These are phyloP conservation scores for Caenorhabditis sulstoni DNA, from an alignment of 2,888 invertebrate genomes.

Conservation along the genomic window DNA sequence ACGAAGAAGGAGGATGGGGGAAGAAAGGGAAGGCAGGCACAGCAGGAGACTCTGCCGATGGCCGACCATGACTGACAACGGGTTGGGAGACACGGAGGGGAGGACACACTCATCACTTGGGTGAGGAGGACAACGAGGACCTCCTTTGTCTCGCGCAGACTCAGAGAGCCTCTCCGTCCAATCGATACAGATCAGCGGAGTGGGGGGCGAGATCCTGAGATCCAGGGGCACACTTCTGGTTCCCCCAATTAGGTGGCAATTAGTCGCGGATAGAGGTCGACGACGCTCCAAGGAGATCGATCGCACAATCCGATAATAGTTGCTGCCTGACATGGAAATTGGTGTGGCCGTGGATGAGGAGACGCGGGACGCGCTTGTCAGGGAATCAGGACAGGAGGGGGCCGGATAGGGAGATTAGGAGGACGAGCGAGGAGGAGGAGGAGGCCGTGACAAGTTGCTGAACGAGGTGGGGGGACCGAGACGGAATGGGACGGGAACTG, in stretches of 20 bases:
- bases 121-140: neutral
- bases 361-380: slow-evolving; percentile 43
- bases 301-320: slow-evolving; percentile 56
- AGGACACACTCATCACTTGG: slow-evolving; percentile 47
- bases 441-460: slow-evolving; percentile 24
- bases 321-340: slow-evolving; percentile 52
- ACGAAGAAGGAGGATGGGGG: neutral
- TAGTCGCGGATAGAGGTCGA: slow-evolving; percentile 40
- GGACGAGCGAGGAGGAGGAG: neutral
- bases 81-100: slow-evolving; percentile 4
- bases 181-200: no score
- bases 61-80: slow-evolving; percentile 26
- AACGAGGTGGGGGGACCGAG: neutral
- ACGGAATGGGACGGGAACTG: slow-evolving; percentile 1
- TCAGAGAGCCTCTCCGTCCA: no score
- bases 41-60: slow-evolving; percentile 19
- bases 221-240: slow-evolving; percentile 19
- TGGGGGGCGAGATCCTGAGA: neutral
- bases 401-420: slow-evolving; percentile 32
- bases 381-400: slow-evolving; percentile 12
- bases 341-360: slow-evolving; percentile 1
- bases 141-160: slow-evolving; percentile 26
- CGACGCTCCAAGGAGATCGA: slow-evolving; percentile 11
- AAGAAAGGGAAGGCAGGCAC: slow-evolving; percentile 1
- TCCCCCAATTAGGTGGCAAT: slow-evolving; percentile 41